Conservation (phyloP, 2,888 invertebrate genomes). For the Lydus trimaculatus region DNA sequence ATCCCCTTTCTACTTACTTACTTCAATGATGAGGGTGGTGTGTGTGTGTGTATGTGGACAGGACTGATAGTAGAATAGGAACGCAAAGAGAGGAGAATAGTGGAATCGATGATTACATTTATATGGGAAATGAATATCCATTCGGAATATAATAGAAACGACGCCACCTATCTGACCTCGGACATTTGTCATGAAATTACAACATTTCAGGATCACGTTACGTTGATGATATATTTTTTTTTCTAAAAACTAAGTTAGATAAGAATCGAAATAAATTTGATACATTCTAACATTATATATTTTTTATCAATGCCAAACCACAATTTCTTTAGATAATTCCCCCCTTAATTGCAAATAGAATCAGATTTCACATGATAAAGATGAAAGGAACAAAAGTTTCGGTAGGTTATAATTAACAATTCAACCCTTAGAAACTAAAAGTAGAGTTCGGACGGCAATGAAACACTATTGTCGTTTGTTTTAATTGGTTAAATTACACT, state of each 20-base stretch:
- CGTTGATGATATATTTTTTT: slow-evolving; percentile 17
- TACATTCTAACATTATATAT: slow-evolving; percentile 3
- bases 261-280: not conserved
- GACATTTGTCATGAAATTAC: slow-evolving; percentile 44
- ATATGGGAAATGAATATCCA: slow-evolving; percentile 53
- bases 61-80: not conserved
- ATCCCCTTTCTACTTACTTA: slow-evolving; percentile 44
- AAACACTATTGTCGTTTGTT: too few relatives aligned
- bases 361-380: not conserved
- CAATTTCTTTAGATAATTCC: not conserved
- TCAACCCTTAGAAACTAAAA: too few relatives aligned
- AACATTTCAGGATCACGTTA: slow-evolving; percentile 35
- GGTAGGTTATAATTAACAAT: too few relatives aligned
- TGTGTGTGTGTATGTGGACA: not conserved
- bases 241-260: not conserved
- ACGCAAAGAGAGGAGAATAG: slow-evolving; percentile 31
- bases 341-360: not conserved
- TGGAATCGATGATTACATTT: slow-evolving; percentile 45
- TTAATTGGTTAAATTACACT: too few relatives aligned
- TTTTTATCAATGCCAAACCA: not conserved
- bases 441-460: too few relatives aligned
- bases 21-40: slow-evolving; percentile 7
- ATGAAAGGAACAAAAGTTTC: not conserved
- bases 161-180: slow-evolving; percentile 47
- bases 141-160: slow-evolving; percentile 47